Conservation (phyloP, 2,888 invertebrate genomes). For the Drosophila borealis region DNA sequence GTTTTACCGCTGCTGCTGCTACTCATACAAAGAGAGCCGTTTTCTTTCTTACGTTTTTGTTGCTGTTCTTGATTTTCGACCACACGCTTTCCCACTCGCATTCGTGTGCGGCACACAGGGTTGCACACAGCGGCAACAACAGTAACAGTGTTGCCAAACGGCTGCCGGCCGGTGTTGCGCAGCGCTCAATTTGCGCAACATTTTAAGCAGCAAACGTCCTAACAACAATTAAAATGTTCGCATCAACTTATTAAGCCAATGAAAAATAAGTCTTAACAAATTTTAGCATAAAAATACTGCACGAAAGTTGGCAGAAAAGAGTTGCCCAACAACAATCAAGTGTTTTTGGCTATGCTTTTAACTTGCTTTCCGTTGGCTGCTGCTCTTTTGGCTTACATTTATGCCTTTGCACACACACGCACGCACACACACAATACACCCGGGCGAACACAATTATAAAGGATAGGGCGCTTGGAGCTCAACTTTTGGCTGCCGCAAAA, state of each 20-base stretch:
- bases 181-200: conserved; percentile 48
- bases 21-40: conserved; percentile 57
- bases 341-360: conserved; percentile 18
- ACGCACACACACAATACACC: conserved; percentile 2
- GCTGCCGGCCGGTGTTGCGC: conserved; percentile 56
- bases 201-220: conserved; percentile 25
- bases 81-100: conserved; percentile 62
- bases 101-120: conserved; percentile 60
- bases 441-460: conserved; percentile 42
- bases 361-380: conserved; percentile 21
- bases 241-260: neutral
- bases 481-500: conserved; percentile 51
- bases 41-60: conserved; percentile 64
- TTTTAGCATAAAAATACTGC: no score
- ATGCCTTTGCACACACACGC: conserved; percentile 41
- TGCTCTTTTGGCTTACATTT: conserved; percentile 36
- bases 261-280: neutral
- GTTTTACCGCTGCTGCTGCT: conserved; percentile 57
- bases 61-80: conserved; percentile 68
- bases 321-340: conserved; percentile 1
- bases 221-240: conserved; percentile 1
- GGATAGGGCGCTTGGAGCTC: conserved; percentile 71
- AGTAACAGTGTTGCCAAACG: conserved; percentile 57
- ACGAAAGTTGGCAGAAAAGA: neutral
- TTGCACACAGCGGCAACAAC: conserved; percentile 44